Evolutionary conservation across 1,140 invertebrate genomes (phyloP).

Genomic region (Trichogramma pretiosum): DNA sequence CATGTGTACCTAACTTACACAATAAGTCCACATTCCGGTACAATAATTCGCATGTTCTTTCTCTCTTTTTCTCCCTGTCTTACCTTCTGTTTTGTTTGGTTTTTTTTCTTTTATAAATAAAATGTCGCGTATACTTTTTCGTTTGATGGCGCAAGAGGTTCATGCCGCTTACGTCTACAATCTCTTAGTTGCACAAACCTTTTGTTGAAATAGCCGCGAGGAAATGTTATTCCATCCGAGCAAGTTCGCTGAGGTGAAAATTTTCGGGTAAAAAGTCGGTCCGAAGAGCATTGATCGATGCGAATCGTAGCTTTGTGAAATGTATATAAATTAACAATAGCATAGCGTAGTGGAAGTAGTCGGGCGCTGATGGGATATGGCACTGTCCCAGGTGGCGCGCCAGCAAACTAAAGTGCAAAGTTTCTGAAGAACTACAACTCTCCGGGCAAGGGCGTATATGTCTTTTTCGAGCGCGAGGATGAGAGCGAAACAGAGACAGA

Average conservation of each 20-base stretch:
- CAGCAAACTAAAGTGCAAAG: constrained; percentile 2
- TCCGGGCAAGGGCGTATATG: not conserved
- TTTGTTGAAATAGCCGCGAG: no score
- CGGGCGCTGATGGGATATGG: no score
- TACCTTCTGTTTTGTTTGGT: no score
- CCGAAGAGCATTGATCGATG: no score
- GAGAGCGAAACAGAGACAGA: not conserved
- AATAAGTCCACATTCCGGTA: not conserved
- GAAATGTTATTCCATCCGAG: no score
- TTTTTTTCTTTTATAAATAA: constrained; percentile 4
- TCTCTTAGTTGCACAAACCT: no score
- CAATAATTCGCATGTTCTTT: not conserved
- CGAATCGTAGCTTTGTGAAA: no score
- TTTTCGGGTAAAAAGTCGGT: no score
- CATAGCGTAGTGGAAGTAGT: no score
- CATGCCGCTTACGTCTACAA: no score
- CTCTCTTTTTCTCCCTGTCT: not conserved
- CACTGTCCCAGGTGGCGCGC: constrained; percentile 6
- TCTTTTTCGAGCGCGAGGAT: not conserved
- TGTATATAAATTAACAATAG: constrained; percentile 16
- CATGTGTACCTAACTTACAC: not conserved
- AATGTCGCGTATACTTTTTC: not conserved
- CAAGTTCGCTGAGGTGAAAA: no score
- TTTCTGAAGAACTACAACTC: constrained; percentile 8
- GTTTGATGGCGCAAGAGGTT: no score